Evolutionary conservation across 2,113 vertebrate genomes (phyloP).

Genomic region (Oplegnathus fasciatus): DNA sequence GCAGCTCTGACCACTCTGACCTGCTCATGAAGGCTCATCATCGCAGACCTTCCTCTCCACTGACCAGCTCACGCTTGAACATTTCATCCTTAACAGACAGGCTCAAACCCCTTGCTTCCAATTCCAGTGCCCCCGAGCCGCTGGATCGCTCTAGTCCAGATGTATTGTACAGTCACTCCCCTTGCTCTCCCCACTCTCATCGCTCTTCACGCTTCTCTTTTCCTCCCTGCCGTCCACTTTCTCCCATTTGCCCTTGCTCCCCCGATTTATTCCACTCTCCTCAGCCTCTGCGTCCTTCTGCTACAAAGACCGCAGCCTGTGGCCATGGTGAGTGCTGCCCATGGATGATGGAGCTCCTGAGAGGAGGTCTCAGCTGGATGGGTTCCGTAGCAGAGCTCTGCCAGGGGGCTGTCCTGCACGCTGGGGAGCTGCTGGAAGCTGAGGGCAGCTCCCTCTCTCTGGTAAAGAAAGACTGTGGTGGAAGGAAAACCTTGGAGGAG

Average conservation of each 20-base stretch:
- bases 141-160: constrained; percentile 33
- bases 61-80: constrained; percentile 29
- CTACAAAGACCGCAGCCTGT: constrained; percentile 33
- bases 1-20: constrained; percentile 56
- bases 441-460: constrained; percentile 62
- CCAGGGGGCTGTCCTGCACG: constrained; percentile 63
- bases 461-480: constrained; percentile 44
- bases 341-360: constrained; percentile 68
- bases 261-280: constrained; percentile 8
- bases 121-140: constrained; percentile 39
- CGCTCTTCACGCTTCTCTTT: constrained; percentile 34
- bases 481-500: constrained; percentile 53
- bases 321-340: constrained; percentile 57
- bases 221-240: constrained; percentile 16
- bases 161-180: not conserved
- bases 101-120: constrained; percentile 28
- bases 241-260: constrained; percentile 43
- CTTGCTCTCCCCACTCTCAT: constrained; percentile 38
- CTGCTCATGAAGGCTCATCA: constrained; percentile 2
- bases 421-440: constrained; percentile 57
- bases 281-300: not conserved
- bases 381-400: constrained; percentile 65
- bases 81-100: constrained; percentile 10
- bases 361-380: constrained; percentile 49
- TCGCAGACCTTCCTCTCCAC: constrained; percentile 55